These are phyloP conservation scores for Drosophila koepferae DNA, from an alignment of 2,888 invertebrate genomes.

Conservation along the genomic window DNA sequence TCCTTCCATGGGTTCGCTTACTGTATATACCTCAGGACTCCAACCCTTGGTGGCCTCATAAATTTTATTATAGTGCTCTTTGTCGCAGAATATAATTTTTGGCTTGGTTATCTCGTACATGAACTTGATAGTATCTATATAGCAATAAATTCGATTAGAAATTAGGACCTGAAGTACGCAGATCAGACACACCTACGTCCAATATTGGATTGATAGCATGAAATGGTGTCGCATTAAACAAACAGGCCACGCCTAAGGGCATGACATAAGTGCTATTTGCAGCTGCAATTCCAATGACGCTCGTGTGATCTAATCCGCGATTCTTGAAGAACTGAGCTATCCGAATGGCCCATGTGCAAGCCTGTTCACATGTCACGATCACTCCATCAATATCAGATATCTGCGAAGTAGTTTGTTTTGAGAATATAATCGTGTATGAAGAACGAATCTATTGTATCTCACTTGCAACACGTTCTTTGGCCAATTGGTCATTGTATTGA, in stretches of 20 bases:
- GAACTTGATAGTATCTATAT: conserved; percentile 45
- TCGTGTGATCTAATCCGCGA: conserved; percentile 54
- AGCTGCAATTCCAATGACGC: conserved; percentile 69
- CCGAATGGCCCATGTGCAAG: conserved; percentile 58
- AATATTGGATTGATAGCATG: conserved; percentile 2
- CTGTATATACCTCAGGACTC: conserved; percentile 50
- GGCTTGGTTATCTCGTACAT: conserved; percentile 60
- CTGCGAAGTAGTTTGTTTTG: conserved; percentile 24
- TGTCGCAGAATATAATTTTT: conserved; percentile 62
- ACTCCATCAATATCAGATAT: conserved; percentile 63
- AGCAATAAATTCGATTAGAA: neutral
- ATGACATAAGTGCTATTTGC: conserved; percentile 4
- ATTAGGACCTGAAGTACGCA: neutral
- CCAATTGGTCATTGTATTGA: neutral
- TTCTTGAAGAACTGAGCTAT: conserved; percentile 62
- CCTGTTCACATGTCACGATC: conserved; percentile 55
- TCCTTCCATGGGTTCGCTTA: conserved; percentile 53
- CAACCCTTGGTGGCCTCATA: conserved; percentile 48
- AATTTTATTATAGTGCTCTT: conserved; percentile 48
- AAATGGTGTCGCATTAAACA: conserved; percentile 7
- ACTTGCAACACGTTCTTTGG: neutral
- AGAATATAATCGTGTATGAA: neutral
- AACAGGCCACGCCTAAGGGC: conserved; percentile 9
- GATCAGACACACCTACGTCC: neutral
- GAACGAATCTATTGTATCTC: too few relatives aligned